phyloP scores from a whole-genome alignment of 2,113 vertebrate genomes.

The Anoura caudifer region DNA sequence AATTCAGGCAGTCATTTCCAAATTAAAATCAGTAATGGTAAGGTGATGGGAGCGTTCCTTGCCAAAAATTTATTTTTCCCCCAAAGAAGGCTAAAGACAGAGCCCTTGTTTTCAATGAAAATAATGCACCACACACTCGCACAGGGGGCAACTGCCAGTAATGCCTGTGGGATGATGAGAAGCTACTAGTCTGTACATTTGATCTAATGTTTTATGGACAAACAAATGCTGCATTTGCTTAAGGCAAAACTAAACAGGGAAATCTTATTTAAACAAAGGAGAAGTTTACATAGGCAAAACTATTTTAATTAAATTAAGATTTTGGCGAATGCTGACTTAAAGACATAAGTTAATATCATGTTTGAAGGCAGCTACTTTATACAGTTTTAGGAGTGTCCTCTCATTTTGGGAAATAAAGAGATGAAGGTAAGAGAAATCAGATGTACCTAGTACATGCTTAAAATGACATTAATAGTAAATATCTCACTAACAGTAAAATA shows the following conservation, averaged over 20 bases:
- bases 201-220: conserved; percentile 87
- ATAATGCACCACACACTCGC: conserved; percentile 24
- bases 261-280: conserved; percentile 89
- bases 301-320: conserved; percentile 89
- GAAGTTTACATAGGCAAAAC: conserved; percentile 85
- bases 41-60: not conserved
- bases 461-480: conserved; percentile 8
- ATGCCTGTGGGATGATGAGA: conserved; percentile 64
- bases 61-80: not conserved
- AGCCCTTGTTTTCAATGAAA: conserved; percentile 54
- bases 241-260: conserved; percentile 88
- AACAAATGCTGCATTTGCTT: conserved; percentile 88
- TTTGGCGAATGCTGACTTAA: conserved; percentile 81
- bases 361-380: conserved; percentile 63
- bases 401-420: conserved; percentile 52
- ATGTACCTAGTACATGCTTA: conserved; percentile 61
- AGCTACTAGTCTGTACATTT: conserved; percentile 80
- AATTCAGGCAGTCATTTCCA: not conserved
- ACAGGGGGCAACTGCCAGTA: conserved; percentile 19
- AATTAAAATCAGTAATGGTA: conserved; percentile 26
- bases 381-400: conserved; percentile 71
- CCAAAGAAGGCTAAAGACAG: not conserved
- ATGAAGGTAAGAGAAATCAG: conserved; percentile 54
- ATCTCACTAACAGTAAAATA: not conserved
- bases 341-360: conserved; percentile 78